phyloP scores from a whole-genome alignment of 2,888 invertebrate genomes.

The Helleia helle region DNA sequence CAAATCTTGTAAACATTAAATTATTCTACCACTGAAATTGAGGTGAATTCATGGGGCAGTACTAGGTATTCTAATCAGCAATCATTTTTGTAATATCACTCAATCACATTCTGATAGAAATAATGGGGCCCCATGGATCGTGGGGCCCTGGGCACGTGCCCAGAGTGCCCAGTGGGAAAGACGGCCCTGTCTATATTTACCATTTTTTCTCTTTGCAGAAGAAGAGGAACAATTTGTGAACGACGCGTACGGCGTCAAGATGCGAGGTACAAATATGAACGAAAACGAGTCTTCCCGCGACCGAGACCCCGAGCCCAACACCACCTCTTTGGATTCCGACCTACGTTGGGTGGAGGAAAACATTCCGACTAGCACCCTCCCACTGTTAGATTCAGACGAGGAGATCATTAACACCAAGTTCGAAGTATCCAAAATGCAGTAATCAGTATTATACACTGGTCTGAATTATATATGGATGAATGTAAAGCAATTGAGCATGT shows the following conservation, averaged over 20 bases:
- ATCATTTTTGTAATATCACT: too few relatives aligned
- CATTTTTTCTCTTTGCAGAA: constrained; percentile 44
- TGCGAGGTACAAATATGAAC: constrained; percentile 69
- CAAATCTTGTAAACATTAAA: too few relatives aligned
- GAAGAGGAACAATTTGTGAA: constrained; percentile 91
- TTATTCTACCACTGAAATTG: too few relatives aligned
- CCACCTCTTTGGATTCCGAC: constrained; percentile 55
- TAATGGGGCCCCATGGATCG: too few relatives aligned
- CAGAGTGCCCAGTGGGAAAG: too few relatives aligned
- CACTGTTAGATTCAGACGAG: constrained; percentile 81
- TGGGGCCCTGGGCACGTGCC: too few relatives aligned
- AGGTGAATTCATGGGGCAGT: too few relatives aligned
- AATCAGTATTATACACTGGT: constrained; percentile 27
- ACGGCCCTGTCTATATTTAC: background rate
- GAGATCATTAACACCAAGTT: constrained; percentile 89
- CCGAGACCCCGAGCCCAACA: constrained; percentile 22
- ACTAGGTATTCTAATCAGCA: too few relatives aligned
- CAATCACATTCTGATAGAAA: too few relatives aligned
- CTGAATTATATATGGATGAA: background rate
- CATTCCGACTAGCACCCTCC: constrained; percentile 85
- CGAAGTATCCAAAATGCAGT: constrained; percentile 93
- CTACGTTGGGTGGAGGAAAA: constrained; percentile 94
- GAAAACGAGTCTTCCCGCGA: constrained; percentile 25
- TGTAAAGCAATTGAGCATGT: too few relatives aligned
- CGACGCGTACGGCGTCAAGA: constrained; percentile 89